phyloP scores from a whole-genome alignment of 2,797 vertebrate genomes.

The Gadopsis marmoratus region DNA sequence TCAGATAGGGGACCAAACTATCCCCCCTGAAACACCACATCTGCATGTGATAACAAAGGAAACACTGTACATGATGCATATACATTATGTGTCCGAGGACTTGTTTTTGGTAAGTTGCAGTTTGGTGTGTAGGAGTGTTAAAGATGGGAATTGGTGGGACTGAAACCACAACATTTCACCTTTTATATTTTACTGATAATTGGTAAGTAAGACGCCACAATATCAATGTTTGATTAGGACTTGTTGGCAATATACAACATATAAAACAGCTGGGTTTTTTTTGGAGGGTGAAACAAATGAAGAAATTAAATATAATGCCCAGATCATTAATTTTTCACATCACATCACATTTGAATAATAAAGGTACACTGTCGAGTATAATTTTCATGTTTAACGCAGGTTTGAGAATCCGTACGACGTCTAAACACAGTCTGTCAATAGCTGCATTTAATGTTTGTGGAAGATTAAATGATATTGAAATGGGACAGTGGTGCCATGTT shows the following conservation, averaged over 20 bases:
- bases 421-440: conserved; percentile 40
- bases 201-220: conserved; percentile 17
- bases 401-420: conserved; percentile 42
- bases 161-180: conserved; percentile 54
- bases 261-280: conserved; percentile 26
- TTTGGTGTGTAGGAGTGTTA: not conserved
- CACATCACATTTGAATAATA: conserved; percentile 48
- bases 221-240: conserved; percentile 23
- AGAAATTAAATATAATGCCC: conserved; percentile 28
- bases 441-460: conserved; percentile 49
- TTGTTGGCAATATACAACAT: conserved; percentile 47
- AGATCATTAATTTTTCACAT: conserved; percentile 1
- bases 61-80: not conserved
- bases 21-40: not conserved
- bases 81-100: not conserved
- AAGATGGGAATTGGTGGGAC: not conserved
- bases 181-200: conserved; percentile 32
- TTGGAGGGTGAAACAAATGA: conserved; percentile 39
- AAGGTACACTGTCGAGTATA: conserved; percentile 61
- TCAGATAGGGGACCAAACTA: not conserved
- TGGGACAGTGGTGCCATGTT: conserved; percentile 26
- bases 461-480: conserved; percentile 59
- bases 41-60: not conserved
- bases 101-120: conserved; percentile 12
- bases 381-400: conserved; percentile 46